A percentile compares a stretch with the other conserved stretches of the same genome.
These are phyloP conservation scores for Percopsis transmontana DNA, from an alignment of 2,113 vertebrate species.

Conservation along the genomic window DNA sequence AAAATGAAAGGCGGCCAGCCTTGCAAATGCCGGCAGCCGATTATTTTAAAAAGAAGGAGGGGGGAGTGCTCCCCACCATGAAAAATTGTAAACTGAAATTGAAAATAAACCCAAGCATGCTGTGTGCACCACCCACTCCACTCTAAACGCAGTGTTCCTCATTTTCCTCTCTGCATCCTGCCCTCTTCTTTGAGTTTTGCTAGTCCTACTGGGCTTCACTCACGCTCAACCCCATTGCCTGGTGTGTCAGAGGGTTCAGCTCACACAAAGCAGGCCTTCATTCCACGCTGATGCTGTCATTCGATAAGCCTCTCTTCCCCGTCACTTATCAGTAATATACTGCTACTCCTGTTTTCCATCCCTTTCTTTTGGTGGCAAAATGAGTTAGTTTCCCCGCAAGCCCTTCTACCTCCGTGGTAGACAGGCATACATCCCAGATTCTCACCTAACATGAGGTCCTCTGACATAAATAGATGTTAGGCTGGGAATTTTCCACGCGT, in stretches of 20 bases:
- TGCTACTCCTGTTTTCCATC: slow-evolving; percentile 62
- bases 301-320: slow-evolving; percentile 63
- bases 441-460: slow-evolving; percentile 42
- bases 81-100: slow-evolving; percentile 76
- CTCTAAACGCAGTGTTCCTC: slow-evolving; percentile 28
- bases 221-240: slow-evolving; percentile 72
- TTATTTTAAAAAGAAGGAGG: slow-evolving; percentile 65
- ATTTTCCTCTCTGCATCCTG: slow-evolving; percentile 23
- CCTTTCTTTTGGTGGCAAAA: slow-evolving; percentile 42
- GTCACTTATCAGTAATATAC: slow-evolving; percentile 77
- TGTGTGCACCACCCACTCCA: slow-evolving; percentile 41
- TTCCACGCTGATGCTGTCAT: slow-evolving; percentile 80
- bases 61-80: slow-evolving; percentile 65
- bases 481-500: slow-evolving; percentile 48
- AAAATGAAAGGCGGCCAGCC: slow-evolving; percentile 71
- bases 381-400: slow-evolving; percentile 61
- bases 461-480: slow-evolving; percentile 53
- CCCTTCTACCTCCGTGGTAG: slow-evolving; percentile 44
- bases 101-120: slow-evolving; percentile 68
- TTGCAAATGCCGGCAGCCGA: slow-evolving; percentile 64
- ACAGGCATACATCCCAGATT: slow-evolving; percentile 44
- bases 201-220: slow-evolving; percentile 53
- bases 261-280: slow-evolving; percentile 70
- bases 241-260: slow-evolving; percentile 80
- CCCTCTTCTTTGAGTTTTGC: slow-evolving; percentile 13